Evolutionary conservation across 1,140 invertebrate genomes (phyloP).

Genomic region (Lepidostoma basale): DNA sequence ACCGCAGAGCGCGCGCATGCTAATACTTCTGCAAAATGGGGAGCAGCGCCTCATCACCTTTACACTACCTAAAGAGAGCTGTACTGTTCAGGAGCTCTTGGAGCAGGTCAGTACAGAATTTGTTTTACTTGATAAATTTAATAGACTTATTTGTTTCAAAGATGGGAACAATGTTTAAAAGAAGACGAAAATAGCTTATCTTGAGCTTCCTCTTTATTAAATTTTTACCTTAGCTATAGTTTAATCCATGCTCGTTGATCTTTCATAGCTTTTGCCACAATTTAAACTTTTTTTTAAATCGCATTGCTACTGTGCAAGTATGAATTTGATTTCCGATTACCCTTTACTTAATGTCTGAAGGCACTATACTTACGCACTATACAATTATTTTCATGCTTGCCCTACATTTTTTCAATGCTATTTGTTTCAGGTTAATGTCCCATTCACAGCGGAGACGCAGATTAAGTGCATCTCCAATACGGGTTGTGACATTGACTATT

Average conservation of each 20-base stretch:
- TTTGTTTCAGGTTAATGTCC: conserved; percentile 65
- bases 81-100: conserved; percentile 77
- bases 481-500: conserved; percentile 74
- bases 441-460: conserved; percentile 66
- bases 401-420: not conserved
- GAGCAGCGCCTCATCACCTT: conserved; percentile 81
- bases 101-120: conserved; percentile 64
- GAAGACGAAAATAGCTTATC: too few species aligned
- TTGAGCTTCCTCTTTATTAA: too few species aligned
- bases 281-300: too few species aligned
- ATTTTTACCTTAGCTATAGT: too few species aligned
- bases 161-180: too few species aligned
- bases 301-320: too few species aligned
- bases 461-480: conserved; percentile 74
- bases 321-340: too few species aligned
- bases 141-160: too few species aligned
- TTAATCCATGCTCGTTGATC: too few species aligned
- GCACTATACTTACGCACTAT: not conserved
- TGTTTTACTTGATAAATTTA: too few species aligned
- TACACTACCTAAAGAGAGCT: conserved; percentile 76
- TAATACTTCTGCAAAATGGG: conserved; percentile 72
- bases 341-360: too few species aligned
- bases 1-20: conserved; percentile 73
- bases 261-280: too few species aligned
- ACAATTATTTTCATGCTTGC: not conserved